Evolutionary conservation across 2,113 vertebrate species (phyloP).

Genomic region (Thamnophis sirtalis): DNA sequence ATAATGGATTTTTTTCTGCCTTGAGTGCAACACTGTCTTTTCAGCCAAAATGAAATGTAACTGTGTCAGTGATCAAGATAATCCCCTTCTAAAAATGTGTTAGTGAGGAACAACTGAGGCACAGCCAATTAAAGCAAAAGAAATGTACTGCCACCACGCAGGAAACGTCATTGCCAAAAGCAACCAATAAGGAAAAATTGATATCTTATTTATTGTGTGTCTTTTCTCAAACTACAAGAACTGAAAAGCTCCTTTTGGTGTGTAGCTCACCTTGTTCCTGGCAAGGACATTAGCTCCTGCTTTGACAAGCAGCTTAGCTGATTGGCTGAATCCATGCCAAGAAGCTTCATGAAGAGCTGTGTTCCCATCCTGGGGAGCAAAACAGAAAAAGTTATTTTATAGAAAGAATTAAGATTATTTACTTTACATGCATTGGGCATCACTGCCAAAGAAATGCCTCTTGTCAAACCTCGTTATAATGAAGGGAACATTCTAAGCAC

Average conservation of each 20-base stretch:
- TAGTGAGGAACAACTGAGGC: constrained; percentile 18
- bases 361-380: constrained; percentile 82
- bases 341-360: constrained; percentile 90
- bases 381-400: constrained; percentile 18
- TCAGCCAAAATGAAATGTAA: accelerated
- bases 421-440: neutral
- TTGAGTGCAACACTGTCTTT: constrained; percentile 32
- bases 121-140: neutral
- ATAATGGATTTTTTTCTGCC: neutral
- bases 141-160: neutral
- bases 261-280: constrained; percentile 88
- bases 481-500: neutral
- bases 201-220: neutral
- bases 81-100: constrained; percentile 21
- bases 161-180: constrained; percentile 26
- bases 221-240: neutral
- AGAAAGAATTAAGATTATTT: neutral
- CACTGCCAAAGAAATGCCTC: neutral
- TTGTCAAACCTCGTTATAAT: neutral
- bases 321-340: constrained; percentile 96
- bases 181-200: neutral
- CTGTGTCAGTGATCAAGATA: constrained; percentile 36
- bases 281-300: constrained; percentile 91
- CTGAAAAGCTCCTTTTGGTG: constrained; percentile 28
- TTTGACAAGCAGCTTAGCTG: constrained; percentile 91